These are phyloP conservation scores for Synanthedon vespiformis DNA, from an alignment of 2,888 invertebrate genomes.

Conservation along the genomic window DNA sequence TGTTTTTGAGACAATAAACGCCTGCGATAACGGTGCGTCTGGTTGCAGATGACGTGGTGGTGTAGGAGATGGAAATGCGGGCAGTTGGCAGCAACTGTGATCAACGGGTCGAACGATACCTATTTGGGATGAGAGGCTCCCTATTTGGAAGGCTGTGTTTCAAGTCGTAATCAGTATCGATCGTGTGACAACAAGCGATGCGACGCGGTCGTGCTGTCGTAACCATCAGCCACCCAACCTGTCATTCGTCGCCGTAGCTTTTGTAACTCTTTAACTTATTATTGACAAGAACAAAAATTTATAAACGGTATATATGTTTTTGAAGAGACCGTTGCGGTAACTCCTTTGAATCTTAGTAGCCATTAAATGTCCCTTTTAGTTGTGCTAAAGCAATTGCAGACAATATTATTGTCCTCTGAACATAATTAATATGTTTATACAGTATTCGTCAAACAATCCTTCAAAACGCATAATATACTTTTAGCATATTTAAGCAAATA, in stretches of 20 bases:
- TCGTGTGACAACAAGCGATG: slow-evolving; percentile 26
- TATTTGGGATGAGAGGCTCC: slow-evolving; percentile 55
- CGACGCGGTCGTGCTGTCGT: slow-evolving; percentile 19
- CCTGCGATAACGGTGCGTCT: too few relatives aligned
- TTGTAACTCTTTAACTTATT: slow-evolving; percentile 23
- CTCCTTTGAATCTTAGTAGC: too few relatives aligned
- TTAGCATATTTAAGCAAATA: too few relatives aligned
- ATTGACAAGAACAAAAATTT: not conserved
- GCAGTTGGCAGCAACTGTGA: slow-evolving; percentile 15
- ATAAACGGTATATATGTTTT: too few relatives aligned
- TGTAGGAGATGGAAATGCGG: slow-evolving; percentile 37
- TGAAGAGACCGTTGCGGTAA: too few relatives aligned
- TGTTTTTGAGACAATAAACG: too few relatives aligned
- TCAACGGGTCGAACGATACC: slow-evolving; percentile 40
- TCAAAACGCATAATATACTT: too few relatives aligned
- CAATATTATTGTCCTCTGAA: too few relatives aligned
- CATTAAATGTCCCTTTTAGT: too few relatives aligned
- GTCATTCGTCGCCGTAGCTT: slow-evolving; percentile 36
- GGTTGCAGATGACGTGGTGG: slow-evolving; percentile 26
- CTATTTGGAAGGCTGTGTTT: slow-evolving; percentile 66
- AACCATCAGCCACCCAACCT: slow-evolving; percentile 34
- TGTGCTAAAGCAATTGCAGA: too few relatives aligned
- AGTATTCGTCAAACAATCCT: too few relatives aligned
- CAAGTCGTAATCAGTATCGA: slow-evolving; percentile 61
- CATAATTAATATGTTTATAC: too few relatives aligned